Base-by-base conservation (phyloP, 2,888 invertebrate species). In the Argyresthia goedartella region DNA sequence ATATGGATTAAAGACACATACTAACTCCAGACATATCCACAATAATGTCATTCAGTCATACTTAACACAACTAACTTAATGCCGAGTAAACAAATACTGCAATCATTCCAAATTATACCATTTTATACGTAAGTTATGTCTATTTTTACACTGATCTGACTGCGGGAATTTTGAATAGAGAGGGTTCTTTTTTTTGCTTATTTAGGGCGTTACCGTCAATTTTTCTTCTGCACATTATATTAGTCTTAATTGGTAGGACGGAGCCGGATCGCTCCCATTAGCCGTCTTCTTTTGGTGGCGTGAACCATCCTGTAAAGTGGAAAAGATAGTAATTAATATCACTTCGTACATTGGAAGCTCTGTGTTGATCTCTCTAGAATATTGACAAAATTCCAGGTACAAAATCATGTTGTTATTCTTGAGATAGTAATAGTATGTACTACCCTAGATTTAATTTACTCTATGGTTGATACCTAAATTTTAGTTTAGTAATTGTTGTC, bases 241-340 rank as follows among this genome's bases (percentile, higher is more conserved):
- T 77, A 77, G 73, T 77, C 76, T 78, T 80, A 73, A 44, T 71
- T 63, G 60, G 67, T 69, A 70, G 61, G 61, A 66, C 67, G 55
- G 58, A 55, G 57, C 48, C 25, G 50, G 54, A 57, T 25, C 25
- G 25, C 63, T 58, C 51, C 58, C 67, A 73, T 93, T 95, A 95
- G 89, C 95, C 95, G 85, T 95, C 95, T 88, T 95, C 95, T 79
- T 95, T 95, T 35, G 95, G 95, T 52, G 95, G 95, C 67, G 95
- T 95, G 79, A 95, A 95, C 95, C 95, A 95, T 63, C 95, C 95
- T 95, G 85, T 11, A 48, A 48, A 13, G 48, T 48, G 36, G 36
- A 39, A 39, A 9, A 44, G 13, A 25, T 6, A 25, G 25, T 25
- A 13, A 41, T n/a, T n/a, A n/a, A n/a, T n/a, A 13, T 10, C 11